Evolutionary conservation across 2,797 vertebrate species (phyloP), one percentile per base, ranked within the genome.

Genomic region (Acanthurus tractus): DNA sequence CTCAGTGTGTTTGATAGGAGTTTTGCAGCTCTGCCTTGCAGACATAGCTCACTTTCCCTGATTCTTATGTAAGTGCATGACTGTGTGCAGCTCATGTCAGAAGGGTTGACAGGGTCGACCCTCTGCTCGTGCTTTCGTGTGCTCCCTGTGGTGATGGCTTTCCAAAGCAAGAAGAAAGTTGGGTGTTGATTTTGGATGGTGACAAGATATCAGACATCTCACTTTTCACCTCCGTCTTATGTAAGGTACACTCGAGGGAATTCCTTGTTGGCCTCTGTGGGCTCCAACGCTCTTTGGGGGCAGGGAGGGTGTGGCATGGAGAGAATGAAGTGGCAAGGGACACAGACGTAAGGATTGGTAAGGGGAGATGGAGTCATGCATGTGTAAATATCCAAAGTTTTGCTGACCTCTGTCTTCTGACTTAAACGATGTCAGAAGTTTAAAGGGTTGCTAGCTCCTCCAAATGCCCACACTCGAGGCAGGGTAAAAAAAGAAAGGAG

Each of bases 121-220:
- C 45, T 64, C 44, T 5, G 5, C 23, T 36, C 62, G 11, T 70
- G 71, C 74, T 65, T 71, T 63, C 20, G 15, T 83, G 80, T 61
- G 74, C 76, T 68, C 15, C 64, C 68, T 49, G 56, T 48, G 34
- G n/a, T 49, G 76, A 81, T 59, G 55, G 10, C 57, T 6, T 44
- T 58, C 34, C 70, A 65, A 65, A 75, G 69, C 14, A 34, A 76
- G 38, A 11, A 40, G 65, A 70, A 40, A 56, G 36, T 14, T 63
- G 46, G 23, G 44, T 49, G 54, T 63, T 74, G 57, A 72, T 58
- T 70, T 42, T 36, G 50, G 66, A 29, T 44, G 42, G n/a, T 70
- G 75, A 85, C 59, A 82, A 25, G 45, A 58, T 59, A 74, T 68
- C 72, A 69, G 58, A 81, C 52, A 50, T 88, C 71, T 88, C 34